Percentiles rank a stretch among this genome's conserved stretches.
These are phyloP conservation scores for Eublepharis macularius DNA, from an alignment of 2,113 vertebrate species.

Conservation along the genomic window DNA sequence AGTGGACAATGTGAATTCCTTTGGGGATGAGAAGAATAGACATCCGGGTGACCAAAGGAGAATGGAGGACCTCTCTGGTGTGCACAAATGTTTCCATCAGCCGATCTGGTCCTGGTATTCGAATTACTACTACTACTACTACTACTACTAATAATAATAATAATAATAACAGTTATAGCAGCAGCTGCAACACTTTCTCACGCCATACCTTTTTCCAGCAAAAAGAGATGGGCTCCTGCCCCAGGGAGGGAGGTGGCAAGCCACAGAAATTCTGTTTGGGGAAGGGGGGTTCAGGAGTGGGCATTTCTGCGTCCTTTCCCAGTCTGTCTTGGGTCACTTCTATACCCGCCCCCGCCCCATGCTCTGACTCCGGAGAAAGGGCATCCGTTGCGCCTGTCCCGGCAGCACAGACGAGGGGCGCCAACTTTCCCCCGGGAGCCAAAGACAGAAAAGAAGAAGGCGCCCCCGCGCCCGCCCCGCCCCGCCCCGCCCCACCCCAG, in stretches of 20 bases:
- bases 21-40: conserved; percentile 15
- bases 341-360: not conserved
- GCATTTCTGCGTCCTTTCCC: no score
- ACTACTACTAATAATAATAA: no score
- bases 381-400: not conserved
- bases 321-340: no score
- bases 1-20: conserved; percentile 65
- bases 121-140: not conserved
- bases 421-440: not conserved
- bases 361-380: not conserved
- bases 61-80: no score
- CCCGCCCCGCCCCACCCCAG: not conserved
- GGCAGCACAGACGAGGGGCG: not conserved
- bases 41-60: not conserved
- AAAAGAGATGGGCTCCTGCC: no score
- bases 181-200: no score
- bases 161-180: no score
- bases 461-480: not conserved
- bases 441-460: not conserved
- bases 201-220: no score
- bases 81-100: not conserved
- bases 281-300: no score
- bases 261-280: no score
- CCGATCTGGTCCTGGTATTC: no score
- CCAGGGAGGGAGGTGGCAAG: no score